Evolutionary conservation across 2,113 vertebrate species (phyloP).

Genomic region (Chionomys nivalis): DNA sequence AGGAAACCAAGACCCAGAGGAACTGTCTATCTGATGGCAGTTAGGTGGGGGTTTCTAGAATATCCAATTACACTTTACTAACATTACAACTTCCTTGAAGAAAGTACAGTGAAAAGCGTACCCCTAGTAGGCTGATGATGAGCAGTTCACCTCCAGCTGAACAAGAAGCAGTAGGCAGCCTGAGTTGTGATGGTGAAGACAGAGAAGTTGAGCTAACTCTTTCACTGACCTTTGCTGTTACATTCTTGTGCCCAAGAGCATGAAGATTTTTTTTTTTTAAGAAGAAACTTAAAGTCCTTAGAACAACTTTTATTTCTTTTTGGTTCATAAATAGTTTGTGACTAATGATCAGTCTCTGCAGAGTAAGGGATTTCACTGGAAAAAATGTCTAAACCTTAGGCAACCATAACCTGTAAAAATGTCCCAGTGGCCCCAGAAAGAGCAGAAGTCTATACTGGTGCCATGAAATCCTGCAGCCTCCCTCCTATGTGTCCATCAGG

Average conservation of each 20-base stretch:
- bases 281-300: conserved; percentile 23
- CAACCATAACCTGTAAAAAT: background rate
- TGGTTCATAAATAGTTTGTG: background rate
- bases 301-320: conserved; percentile 33
- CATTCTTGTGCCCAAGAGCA: background rate
- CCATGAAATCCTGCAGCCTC: background rate
- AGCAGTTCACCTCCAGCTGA: background rate
- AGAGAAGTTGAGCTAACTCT: background rate
- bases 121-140: background rate
- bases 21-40: background rate
- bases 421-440: background rate
- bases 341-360: background rate
- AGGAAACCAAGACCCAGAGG: conserved; percentile 25
- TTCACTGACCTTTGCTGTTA: background rate
- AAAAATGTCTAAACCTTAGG: background rate
- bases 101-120: background rate
- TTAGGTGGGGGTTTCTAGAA: background rate
- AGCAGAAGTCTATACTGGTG: background rate
- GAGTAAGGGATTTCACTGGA: background rate
- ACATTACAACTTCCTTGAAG: background rate
- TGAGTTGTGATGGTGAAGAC: background rate
- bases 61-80: background rate
- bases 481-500: background rate
- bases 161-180: background rate
- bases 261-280: background rate